Evolutionary conservation across 30 jellyfish, hydroid and myxozoan genomes (phyloP).

Genomic region (Cassiopea xamachana): DNA sequence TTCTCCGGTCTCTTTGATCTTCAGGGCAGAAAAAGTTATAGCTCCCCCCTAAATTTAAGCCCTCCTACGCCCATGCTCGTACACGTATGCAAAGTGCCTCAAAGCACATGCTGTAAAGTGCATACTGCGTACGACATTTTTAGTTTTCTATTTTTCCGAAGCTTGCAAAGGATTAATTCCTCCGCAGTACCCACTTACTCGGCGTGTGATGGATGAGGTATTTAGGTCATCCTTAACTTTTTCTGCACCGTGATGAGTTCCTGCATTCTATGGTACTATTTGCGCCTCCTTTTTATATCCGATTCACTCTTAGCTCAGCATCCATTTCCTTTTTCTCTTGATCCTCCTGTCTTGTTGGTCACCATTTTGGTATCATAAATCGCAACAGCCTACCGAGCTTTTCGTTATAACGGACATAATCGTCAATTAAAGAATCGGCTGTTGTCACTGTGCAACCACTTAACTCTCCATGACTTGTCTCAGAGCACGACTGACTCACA

Average conservation of each 20-base stretch:
- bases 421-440: not conserved
- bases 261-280: too few relatives aligned
- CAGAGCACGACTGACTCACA: not conserved
- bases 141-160: not conserved
- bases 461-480: not conserved
- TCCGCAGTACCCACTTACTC: not conserved
- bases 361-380: slow-evolving; percentile 6
- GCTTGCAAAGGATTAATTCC: not conserved
- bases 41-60: too few relatives aligned
- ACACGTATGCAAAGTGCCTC: too few relatives aligned
- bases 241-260: too few relatives aligned
- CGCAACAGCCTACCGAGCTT: not conserved
- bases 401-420: not conserved
- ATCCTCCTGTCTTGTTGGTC: slow-evolving; percentile 11
- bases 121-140: not conserved
- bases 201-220: not conserved
- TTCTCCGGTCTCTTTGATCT: too few relatives aligned
- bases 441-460: not conserved
- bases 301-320: not conserved
- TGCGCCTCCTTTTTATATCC: not conserved
- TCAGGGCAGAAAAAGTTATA: too few relatives aligned
- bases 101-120: too few relatives aligned
- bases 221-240: not conserved
- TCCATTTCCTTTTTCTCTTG: slow-evolving; percentile 10
- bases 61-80: too few relatives aligned